Evolutionary conservation across 2,113 vertebrate genomes (phyloP).

Genomic region (Danionella cerebrum): DNA sequence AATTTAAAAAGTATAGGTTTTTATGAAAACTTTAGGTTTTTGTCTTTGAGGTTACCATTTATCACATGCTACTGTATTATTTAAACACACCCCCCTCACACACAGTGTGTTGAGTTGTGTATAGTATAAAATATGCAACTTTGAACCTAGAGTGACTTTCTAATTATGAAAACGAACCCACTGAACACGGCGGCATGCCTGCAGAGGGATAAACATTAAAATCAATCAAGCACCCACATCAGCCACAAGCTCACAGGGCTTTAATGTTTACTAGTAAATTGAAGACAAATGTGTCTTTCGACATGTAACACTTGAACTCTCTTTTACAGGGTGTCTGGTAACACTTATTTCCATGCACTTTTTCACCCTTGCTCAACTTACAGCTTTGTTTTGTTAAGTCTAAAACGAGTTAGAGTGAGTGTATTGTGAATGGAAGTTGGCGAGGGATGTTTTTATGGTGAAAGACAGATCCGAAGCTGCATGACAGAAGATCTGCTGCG

Average conservation of each 20-base stretch:
- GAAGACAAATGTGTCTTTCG: conserved; percentile 1
- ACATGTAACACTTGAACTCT: neutral
- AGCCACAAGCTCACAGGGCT: neutral
- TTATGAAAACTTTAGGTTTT: too few species aligned
- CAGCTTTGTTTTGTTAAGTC: neutral
- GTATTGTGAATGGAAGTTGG: neutral
- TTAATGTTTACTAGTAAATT: neutral
- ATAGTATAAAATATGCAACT: too few species aligned
- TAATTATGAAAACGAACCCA: neutral
- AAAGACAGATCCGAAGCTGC: neutral
- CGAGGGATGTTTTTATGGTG: neutral
- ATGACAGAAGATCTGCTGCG: neutral
- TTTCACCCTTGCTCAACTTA: neutral
- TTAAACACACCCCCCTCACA: too few species aligned
- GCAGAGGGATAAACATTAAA: neutral
- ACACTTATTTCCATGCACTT: neutral
- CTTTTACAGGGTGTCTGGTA: neutral
- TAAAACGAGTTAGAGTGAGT: neutral
- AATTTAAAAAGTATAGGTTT: too few species aligned
- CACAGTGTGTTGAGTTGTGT: too few species aligned
- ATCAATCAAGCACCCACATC: neutral
- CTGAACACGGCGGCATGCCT: neutral
- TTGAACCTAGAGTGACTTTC: neutral
- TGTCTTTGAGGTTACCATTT: too few species aligned
- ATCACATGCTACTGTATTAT: too few species aligned